Evolutionary conservation across 2,888 invertebrate species (phyloP).

Genomic region (Archips xylosteana): DNA sequence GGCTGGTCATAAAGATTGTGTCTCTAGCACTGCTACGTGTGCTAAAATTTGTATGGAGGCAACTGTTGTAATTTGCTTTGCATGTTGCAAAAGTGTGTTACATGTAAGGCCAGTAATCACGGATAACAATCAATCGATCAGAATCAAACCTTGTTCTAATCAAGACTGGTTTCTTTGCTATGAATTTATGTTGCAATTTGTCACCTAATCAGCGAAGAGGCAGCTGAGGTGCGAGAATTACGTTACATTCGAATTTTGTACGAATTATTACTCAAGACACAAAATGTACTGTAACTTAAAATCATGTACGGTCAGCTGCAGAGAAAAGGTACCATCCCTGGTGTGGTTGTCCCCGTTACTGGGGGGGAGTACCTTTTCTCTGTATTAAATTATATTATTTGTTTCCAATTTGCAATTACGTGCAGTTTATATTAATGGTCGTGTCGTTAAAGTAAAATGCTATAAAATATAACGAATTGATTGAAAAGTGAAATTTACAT

Average conservation of each 20-base stretch:
- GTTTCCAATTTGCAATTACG: background rate
- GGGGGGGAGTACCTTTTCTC: too few species aligned
- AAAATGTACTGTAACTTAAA: background rate
- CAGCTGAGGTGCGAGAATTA: background rate
- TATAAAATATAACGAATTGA: conserved; percentile 2
- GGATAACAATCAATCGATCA: conserved; percentile 2
- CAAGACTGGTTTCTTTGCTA: background rate
- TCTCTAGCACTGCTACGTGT: conserved; percentile 14
- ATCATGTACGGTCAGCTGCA: too few species aligned
- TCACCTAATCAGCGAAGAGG: background rate
- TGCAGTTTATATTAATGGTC: conserved; percentile 8
- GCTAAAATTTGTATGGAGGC: conserved; percentile 5
- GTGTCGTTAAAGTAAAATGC: background rate
- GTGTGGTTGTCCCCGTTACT: too few species aligned
- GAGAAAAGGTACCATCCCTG: too few species aligned
- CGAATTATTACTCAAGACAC: too few species aligned
- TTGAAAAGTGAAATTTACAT: background rate
- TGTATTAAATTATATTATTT: background rate
- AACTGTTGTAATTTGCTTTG: conserved; percentile 8
- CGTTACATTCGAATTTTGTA: background rate
- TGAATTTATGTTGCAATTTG: background rate
- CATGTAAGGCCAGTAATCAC: background rate
- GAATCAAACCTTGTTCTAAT: background rate
- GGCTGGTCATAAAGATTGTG: conserved; percentile 11
- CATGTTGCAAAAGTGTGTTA: conserved; percentile 14